Percentiles rank a stretch among this genome's conserved stretches.
Evolutionary conservation across 2,797 vertebrate genomes (phyloP).

Genomic region (Ctenochaetus hawaiiensis): DNA sequence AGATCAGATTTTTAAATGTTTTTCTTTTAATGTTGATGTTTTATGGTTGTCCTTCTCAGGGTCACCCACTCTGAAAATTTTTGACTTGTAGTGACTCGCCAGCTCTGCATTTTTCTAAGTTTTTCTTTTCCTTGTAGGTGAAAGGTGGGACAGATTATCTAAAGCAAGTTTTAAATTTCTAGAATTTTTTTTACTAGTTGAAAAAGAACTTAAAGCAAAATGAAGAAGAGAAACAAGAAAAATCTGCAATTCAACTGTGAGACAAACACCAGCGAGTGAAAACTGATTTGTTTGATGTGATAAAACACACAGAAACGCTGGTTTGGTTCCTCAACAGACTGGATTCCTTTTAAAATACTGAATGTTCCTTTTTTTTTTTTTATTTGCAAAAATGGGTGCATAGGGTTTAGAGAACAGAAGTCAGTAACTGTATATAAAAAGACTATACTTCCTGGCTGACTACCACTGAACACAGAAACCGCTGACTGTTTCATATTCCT

Average conservation of each 20-base stretch:
- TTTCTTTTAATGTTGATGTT: background rate
- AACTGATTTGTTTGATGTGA: background rate
- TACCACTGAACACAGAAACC: slow-evolving; percentile 50
- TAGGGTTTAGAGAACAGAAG: slow-evolving; percentile 52
- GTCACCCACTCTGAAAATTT: background rate
- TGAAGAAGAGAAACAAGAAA: background rate
- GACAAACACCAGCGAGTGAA: background rate
- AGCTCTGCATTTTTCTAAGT: too few species aligned
- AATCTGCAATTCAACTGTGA: background rate
- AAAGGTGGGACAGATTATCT: background rate
- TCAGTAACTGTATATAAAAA: slow-evolving; percentile 53
- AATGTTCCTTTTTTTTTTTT: slow-evolving; percentile 11
- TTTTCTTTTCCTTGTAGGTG: too few species aligned
- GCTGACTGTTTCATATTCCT: slow-evolving; percentile 25
- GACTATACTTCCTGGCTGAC: slow-evolving; percentile 25
- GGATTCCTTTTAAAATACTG: slow-evolving; percentile 66
- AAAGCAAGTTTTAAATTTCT: background rate
- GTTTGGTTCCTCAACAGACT: slow-evolving; percentile 27
- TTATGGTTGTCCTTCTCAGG: background rate
- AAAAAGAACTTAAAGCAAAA: background rate
- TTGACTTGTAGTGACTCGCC: background rate
- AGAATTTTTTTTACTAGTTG: background rate
- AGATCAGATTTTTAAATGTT: background rate
- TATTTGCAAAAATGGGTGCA: slow-evolving; percentile 50
- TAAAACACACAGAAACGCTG: slow-evolving; percentile 42